Evolutionary conservation across 2,888 invertebrate genomes (phyloP).

Genomic region (Andrena marginata): DNA sequence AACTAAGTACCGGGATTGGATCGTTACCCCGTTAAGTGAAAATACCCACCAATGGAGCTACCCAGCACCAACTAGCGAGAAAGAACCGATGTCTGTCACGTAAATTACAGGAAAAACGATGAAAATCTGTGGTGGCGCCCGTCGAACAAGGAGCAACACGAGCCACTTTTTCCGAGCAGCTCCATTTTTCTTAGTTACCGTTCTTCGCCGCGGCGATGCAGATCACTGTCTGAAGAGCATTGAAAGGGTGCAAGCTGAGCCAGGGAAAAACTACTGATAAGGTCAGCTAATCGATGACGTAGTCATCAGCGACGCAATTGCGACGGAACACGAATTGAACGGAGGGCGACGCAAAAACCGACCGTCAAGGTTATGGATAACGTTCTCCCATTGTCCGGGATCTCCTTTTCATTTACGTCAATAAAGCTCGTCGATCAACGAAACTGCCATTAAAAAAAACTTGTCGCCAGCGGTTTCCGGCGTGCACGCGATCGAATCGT

Average conservation of each 20-base stretch:
- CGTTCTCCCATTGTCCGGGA: background rate
- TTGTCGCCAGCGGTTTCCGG: background rate
- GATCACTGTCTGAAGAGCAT: background rate
- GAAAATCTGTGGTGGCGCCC: background rate
- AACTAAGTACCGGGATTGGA: background rate
- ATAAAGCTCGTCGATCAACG: conserved; percentile 16
- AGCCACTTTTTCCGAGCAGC: background rate
- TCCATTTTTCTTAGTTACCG: conserved; percentile 26
- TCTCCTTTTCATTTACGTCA: conserved; percentile 17
- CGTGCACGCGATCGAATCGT: background rate
- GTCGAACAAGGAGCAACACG: background rate
- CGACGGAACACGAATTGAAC: conserved; percentile 10
- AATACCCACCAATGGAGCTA: background rate
- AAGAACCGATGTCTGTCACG: background rate
- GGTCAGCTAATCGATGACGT: conserved; percentile 20
- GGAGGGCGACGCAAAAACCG: background rate
- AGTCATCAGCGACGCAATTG: conserved; percentile 19
- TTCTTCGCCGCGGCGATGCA: background rate
- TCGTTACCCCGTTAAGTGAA: background rate
- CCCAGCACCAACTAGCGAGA: background rate
- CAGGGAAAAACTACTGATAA: background rate
- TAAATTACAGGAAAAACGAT: background rate
- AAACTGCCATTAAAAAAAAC: conserved; percentile 13
- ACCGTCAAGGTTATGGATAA: background rate
- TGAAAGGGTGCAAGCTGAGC: background rate